Base-by-base conservation (phyloP, 2,888 invertebrate genomes). In the Pseudeuparius sepicola region DNA sequence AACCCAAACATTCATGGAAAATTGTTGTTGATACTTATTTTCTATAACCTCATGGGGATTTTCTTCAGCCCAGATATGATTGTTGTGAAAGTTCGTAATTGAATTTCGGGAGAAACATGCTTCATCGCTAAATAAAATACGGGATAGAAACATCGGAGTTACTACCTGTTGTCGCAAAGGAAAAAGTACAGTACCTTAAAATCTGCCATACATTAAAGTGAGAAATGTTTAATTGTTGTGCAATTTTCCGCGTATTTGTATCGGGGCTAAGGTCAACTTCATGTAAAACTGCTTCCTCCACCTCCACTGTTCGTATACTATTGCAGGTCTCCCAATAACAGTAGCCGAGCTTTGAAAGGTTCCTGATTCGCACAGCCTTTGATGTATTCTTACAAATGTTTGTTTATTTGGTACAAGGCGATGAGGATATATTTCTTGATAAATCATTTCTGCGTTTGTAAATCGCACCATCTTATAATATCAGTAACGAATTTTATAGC, bases 401-500 rank as follows among this genome's bases (percentile, higher is more conserved):
- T 28, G 12, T 28, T 15, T 28, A 4, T 28, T 28, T 28, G 13
- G 28, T 28, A 28, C n/a, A 28, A 12, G 14, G 28, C 28, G 11
- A 28, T 28, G 20, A 20, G 20, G 20, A 20, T 20, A 20, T 20
- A 7, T 20, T 20, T 20, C 7, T 20, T 20, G 20, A 6, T 7
- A 20, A 20, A 20, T n/a, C 20, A 25, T 25, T 17, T 31, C 31
- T 16, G 18, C 10, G 18, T 31, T 31, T 15, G 31, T 31, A 31
- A 31, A 31, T 18, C 6, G 31, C 16, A 31, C 18, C 31, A 31
- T 31, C 20, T 31, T 31, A 4, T 31, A 31, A 31, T 28, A 28
- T 28, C 28, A 28, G 28, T 28, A 28, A 28, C 28, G 28, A 28
- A 28, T 31, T 31, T 31, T 31, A 31, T 31, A 31, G 31, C 7